Conservation (phyloP, 2,888 invertebrate genomes). For the Andrena chrysosceles region DNA sequence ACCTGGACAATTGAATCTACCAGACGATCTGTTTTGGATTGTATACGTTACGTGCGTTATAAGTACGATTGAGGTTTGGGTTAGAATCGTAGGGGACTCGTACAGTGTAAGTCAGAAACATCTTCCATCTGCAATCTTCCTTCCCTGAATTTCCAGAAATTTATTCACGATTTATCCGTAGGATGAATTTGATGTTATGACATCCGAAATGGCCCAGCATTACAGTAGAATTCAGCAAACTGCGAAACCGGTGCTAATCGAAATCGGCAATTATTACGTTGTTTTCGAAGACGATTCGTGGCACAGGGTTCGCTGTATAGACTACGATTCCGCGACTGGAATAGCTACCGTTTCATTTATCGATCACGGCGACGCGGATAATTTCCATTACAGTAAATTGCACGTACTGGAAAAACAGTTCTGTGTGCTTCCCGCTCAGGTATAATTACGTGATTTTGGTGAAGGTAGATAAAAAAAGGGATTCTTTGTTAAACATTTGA, state of each 20-base stretch:
- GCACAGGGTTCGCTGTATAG: conserved; percentile 85
- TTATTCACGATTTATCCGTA: conserved; percentile 64
- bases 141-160: conserved; percentile 15
- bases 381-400: conserved; percentile 86
- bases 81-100: conserved; percentile 88
- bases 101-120: conserved; percentile 86
- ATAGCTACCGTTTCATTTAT: conserved; percentile 87
- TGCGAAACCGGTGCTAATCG: conserved; percentile 66
- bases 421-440: conserved; percentile 89
- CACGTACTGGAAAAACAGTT: conserved; percentile 88
- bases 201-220: conserved; percentile 82
- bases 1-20: conserved; percentile 71
- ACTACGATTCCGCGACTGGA: conserved; percentile 68
- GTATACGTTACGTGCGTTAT: conserved; percentile 88
- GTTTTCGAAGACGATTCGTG: conserved; percentile 83
- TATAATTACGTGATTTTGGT: conserved; percentile 76
- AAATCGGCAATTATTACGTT: conserved; percentile 84
- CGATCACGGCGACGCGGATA: conserved; percentile 91
- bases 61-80: conserved; percentile 89
- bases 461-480: background rate
- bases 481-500: background rate
- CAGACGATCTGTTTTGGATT: conserved; percentile 86
- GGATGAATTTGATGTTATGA: conserved; percentile 83
- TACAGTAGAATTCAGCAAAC: conserved; percentile 77
- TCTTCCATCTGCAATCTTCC: conserved; percentile 7